These are phyloP conservation scores for Diphyllodes magnificus DNA, from an alignment of 2,113 vertebrate species.

Conservation along the genomic window DNA sequence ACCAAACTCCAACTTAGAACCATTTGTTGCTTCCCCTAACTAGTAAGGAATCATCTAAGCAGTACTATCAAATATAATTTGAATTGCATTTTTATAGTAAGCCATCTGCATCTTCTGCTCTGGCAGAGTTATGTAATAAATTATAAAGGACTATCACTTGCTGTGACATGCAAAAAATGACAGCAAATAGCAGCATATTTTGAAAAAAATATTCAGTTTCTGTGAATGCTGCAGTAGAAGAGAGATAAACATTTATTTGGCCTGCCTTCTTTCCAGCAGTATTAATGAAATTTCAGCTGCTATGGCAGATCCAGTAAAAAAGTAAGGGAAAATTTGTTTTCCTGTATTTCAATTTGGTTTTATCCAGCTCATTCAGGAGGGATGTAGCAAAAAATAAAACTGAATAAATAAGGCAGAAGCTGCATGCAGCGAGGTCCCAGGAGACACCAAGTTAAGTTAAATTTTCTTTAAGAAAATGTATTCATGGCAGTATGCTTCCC, in stretches of 20 bases:
- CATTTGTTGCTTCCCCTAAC: neutral
- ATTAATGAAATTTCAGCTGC: neutral
- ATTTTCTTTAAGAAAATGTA: conserved; percentile 35
- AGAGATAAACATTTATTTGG: neutral
- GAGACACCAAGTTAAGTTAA: neutral
- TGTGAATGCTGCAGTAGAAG: neutral
- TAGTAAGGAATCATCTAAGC: neutral
- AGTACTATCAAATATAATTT: neutral
- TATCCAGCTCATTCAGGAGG: neutral
- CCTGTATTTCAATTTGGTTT: neutral
- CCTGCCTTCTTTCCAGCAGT: neutral
- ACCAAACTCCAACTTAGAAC: neutral
- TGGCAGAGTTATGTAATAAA: neutral
- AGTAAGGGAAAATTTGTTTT: neutral
- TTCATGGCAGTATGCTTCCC: neutral
- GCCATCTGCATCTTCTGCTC: conserved; percentile 2
- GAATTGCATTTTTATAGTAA: neutral
- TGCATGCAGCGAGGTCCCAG: neutral
- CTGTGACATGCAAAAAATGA: neutral
- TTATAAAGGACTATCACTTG: neutral
- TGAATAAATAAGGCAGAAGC: conserved; percentile 24
- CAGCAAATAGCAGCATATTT: neutral
- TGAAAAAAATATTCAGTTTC: neutral
- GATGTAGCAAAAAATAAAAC: neutral
- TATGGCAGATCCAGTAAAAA: neutral